A percentile compares a stretch with the other conserved stretches of the same genome.
These are phyloP conservation scores for Troglohyphantes excavatus DNA, from an alignment of 2,888 invertebrate genomes.

Conservation along the genomic window DNA sequence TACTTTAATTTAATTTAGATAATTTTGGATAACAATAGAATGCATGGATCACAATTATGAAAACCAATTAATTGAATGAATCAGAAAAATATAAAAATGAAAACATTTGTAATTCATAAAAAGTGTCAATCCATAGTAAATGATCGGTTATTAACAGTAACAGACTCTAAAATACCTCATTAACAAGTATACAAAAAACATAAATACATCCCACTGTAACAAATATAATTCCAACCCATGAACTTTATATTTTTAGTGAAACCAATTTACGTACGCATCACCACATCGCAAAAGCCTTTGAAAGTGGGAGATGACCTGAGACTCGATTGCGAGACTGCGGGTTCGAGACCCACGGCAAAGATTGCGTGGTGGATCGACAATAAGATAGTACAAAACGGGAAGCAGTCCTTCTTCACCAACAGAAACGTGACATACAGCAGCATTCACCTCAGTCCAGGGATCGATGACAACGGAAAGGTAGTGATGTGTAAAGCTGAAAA, in stretches of 20 bases:
- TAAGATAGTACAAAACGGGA: slow-evolving; percentile 75
- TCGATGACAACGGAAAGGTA: slow-evolving; percentile 80
- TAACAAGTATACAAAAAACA: too few relatives aligned
- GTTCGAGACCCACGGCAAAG: slow-evolving; percentile 79
- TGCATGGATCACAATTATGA: too few relatives aligned
- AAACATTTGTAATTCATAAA: too few relatives aligned
- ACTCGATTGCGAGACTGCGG: slow-evolving; percentile 79
- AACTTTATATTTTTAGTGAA: slow-evolving; percentile 64
- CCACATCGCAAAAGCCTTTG: slow-evolving; percentile 68
- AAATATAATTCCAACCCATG: too few relatives aligned
- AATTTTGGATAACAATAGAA: too few relatives aligned
- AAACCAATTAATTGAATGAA: too few relatives aligned
- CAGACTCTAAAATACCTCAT: too few relatives aligned
- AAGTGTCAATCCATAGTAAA: too few relatives aligned
- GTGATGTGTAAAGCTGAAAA: slow-evolving; percentile 81
- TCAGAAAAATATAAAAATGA: too few relatives aligned
- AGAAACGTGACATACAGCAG: slow-evolving; percentile 80
- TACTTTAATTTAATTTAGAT: too few relatives aligned
- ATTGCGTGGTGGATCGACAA: slow-evolving; percentile 80
- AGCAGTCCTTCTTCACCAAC: slow-evolving; percentile 78
- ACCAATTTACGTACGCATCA: slow-evolving; percentile 78
- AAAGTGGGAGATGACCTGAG: slow-evolving; percentile 79
- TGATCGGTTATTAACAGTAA: too few relatives aligned
- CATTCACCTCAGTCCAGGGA: slow-evolving; percentile 79
- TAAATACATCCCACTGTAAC: too few relatives aligned